Evolutionary conservation across 1,140 invertebrate genomes (phyloP).

Genomic region (Metaphire vulgaris): DNA sequence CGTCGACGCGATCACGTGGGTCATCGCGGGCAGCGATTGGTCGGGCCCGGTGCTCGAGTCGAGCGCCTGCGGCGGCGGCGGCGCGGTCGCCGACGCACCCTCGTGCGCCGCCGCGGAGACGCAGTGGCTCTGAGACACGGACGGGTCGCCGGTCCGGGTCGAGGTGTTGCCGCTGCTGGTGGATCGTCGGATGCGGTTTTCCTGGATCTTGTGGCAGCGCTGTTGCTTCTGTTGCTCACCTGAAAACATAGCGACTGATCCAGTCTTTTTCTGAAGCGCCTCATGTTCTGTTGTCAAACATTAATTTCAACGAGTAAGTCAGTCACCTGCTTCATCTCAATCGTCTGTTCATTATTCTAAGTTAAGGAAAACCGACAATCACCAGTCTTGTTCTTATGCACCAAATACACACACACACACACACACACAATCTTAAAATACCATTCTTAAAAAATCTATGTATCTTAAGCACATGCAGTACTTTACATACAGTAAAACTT

Average conservation of each 20-base stretch:
- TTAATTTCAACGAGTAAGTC: too few relatives aligned
- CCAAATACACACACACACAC: too few relatives aligned
- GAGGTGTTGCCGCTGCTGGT: neutral
- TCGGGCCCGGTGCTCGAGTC: constrained; percentile 11
- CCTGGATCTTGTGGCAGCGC: constrained; percentile 82
- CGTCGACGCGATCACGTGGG: constrained; percentile 8
- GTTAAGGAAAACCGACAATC: too few relatives aligned
- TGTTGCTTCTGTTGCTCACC: constrained; percentile 72
- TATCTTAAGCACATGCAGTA: too few relatives aligned
- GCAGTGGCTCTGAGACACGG: neutral
- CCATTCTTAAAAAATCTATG: too few relatives aligned
- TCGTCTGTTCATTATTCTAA: too few relatives aligned
- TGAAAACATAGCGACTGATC: constrained; percentile 26
- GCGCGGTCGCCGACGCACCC: neutral
- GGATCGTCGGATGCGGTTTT: constrained; percentile 63
- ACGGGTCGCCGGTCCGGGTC: neutral
- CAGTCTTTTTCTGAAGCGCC: neutral
- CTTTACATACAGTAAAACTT: too few relatives aligned
- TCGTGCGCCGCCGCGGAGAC: neutral
- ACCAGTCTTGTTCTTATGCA: too few relatives aligned
- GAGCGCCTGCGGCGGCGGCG: neutral
- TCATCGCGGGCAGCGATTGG: neutral
- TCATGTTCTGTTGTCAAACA: neutral
- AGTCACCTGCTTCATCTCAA: too few relatives aligned
- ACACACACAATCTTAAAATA: too few relatives aligned